Evolutionary conservation across 2,797 vertebrate species (phyloP).

Genomic region (Pseudotriccus pelzelni): DNA sequence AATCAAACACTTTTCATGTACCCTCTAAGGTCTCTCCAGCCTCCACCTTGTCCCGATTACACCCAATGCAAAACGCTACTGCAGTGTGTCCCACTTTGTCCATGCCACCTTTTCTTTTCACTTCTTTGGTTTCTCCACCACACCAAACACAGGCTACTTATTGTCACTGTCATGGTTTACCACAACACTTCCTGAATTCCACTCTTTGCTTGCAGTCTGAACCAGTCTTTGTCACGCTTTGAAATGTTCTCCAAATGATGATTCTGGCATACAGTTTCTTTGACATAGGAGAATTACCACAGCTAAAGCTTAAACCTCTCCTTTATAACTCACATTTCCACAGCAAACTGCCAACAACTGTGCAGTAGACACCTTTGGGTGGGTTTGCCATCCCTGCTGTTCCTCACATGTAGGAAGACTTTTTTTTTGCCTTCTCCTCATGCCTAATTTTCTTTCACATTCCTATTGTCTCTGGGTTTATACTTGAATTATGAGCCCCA

Average conservation of each 20-base stretch:
- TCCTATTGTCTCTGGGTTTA: not conserved
- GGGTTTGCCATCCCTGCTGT: not conserved
- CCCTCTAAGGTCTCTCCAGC: not conserved
- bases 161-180: not conserved
- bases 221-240: not conserved
- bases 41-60: not conserved
- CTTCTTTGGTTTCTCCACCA: not conserved
- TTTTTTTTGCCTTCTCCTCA: not conserved
- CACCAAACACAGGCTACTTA: not conserved
- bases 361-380: not conserved
- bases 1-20: accelerated
- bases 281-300: not conserved
- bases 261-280: not conserved
- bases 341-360: not conserved
- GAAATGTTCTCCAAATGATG: not conserved
- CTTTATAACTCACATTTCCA: not conserved
- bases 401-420: not conserved
- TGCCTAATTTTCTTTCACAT: not conserved
- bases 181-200: not conserved
- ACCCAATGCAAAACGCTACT: not conserved
- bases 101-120: not conserved
- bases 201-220: not conserved
- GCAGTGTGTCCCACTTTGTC: not conserved
- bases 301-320: not conserved
- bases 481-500: not conserved